Evolutionary conservation across 2,113 vertebrate species (phyloP).

Genomic region (Origma solitaria): DNA sequence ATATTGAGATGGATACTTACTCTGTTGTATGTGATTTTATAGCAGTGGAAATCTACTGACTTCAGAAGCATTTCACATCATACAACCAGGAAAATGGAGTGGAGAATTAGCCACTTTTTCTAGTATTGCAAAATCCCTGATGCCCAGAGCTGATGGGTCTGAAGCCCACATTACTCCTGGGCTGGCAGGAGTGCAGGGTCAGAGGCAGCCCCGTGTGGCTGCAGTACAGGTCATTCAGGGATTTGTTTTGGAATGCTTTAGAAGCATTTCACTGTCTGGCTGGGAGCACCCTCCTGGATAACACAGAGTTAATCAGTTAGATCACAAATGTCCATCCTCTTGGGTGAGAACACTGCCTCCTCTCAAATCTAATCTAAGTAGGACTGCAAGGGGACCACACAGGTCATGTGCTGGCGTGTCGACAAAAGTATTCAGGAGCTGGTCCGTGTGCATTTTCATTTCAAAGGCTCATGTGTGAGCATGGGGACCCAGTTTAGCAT

Average conservation of each 20-base stretch:
- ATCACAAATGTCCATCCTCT: not conserved
- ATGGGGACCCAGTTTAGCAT: not conserved
- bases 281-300: not conserved
- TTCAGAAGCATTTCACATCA: not conserved
- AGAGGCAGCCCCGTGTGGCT: not conserved
- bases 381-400: not conserved
- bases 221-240: not conserved
- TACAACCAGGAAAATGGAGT: not conserved
- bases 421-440: not conserved
- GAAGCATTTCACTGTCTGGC: not conserved
- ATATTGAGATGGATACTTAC: not conserved
- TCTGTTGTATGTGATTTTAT: not conserved
- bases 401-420: not conserved
- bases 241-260: not conserved
- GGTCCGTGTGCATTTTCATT: not conserved
- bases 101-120: not conserved
- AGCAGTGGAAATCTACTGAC: not conserved
- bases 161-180: accelerated
- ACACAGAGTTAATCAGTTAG: not conserved
- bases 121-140: not conserved
- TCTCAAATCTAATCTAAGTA: not conserved
- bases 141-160: not conserved
- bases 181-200: not conserved
- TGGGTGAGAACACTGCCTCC: not conserved
- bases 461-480: not conserved